Percentiles rank a stretch among this genome's conserved stretches.
Evolutionary conservation across 92 coral and sea anemone species (phyloP).

Genomic region (Epizoanthus illoricatus): DNA sequence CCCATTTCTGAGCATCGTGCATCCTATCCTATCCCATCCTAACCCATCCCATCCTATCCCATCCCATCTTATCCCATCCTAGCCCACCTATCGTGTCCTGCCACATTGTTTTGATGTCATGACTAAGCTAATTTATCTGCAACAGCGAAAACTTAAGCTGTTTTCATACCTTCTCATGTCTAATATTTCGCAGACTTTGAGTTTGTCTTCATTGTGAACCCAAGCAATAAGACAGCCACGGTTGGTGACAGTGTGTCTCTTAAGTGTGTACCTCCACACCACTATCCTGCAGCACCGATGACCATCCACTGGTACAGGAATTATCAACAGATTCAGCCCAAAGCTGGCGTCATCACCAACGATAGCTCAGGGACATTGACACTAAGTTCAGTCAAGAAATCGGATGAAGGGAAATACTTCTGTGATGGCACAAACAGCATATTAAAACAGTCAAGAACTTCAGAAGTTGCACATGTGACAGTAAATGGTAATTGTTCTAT

Average conservation of each 20-base stretch:
- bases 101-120: no score
- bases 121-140: no score
- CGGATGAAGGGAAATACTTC: constrained; percentile 93
- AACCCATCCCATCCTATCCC: no score
- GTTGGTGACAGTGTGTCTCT: constrained; percentile 68
- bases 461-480: constrained; percentile 62
- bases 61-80: no score
- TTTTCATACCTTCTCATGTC: neutral
- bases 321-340: constrained; percentile 65
- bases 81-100: no score
- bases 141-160: neutral
- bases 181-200: constrained; percentile 70
- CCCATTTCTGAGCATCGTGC: no score
- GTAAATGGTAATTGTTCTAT: constrained; percentile 68
- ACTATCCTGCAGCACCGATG: constrained; percentile 72
- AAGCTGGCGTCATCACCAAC: constrained; percentile 51
- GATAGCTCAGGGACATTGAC: constrained; percentile 74
- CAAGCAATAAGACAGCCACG: constrained; percentile 68
- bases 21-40: no score
- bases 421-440: constrained; percentile 75
- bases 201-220: constrained; percentile 67
- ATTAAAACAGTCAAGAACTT: constrained; percentile 63
- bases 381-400: constrained; percentile 64
- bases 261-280: constrained; percentile 74
- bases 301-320: constrained; percentile 79